These are phyloP conservation scores for Diadumene lineata DNA, from an alignment of 92 coral and sea anemone genomes.

Conservation along the genomic window DNA sequence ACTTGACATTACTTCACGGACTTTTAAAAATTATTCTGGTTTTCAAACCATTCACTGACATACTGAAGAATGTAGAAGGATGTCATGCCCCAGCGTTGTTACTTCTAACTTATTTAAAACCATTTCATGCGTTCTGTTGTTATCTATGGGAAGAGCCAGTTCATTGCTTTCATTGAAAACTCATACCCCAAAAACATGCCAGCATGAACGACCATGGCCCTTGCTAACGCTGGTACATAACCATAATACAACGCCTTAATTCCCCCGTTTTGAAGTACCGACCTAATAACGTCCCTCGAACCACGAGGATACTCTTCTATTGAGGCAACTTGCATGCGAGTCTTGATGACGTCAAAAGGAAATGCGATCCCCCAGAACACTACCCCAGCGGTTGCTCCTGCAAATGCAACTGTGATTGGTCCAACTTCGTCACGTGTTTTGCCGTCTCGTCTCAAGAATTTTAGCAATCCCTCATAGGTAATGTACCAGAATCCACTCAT, in stretches of 20 bases:
- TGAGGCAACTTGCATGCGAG: conserved; percentile 84
- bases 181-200: conserved; percentile 85
- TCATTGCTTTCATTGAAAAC: conserved; percentile 69
- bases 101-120: too few species aligned
- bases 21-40: too few species aligned
- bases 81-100: too few species aligned
- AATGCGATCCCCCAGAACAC: conserved; percentile 71
- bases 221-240: conserved; percentile 66
- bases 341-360: conserved; percentile 79
- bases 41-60: too few species aligned
- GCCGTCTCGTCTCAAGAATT: conserved; percentile 45
- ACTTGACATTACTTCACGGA: too few species aligned
- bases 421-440: conserved; percentile 72
- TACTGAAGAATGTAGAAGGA: too few species aligned
- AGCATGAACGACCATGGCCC: conserved; percentile 82
- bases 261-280: conserved; percentile 64
- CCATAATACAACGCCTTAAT: conserved; percentile 70
- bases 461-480: conserved; percentile 67
- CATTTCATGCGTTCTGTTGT: not conserved
- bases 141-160: conserved; percentile 49
- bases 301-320: conserved; percentile 78
- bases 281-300: conserved; percentile 59
- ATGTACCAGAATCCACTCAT: conserved; percentile 72
- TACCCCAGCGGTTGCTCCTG: conserved; percentile 85
- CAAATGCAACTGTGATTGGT: conserved; percentile 55